A percentile compares a stretch with the other conserved stretches of the same genome.
These are phyloP conservation scores for Enteromius trimaculatus DNA, from an alignment of 2,797 vertebrate genomes.

Conservation along the genomic window DNA sequence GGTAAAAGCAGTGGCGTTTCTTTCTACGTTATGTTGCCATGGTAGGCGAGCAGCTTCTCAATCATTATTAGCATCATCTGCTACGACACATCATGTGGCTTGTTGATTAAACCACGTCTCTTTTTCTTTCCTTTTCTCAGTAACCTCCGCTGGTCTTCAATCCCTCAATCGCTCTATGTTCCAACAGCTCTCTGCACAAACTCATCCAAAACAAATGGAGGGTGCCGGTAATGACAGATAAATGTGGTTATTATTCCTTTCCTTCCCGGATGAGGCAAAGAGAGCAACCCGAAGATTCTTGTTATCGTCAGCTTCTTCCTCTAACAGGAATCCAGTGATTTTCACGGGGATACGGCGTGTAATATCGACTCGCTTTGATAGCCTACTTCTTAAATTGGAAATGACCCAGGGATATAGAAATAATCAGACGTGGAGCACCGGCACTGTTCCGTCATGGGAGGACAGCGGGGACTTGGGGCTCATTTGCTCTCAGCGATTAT, in stretches of 20 bases:
- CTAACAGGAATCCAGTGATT: conserved; percentile 48
- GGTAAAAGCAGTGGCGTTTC: conserved; percentile 12
- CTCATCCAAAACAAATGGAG: conserved; percentile 56
- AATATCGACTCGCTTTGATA: conserved; percentile 45
- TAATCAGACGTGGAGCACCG: conserved; percentile 16
- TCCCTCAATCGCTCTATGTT: conserved; percentile 47
- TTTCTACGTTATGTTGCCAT: not conserved
- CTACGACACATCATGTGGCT: conserved; percentile 21
- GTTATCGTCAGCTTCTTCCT: conserved; percentile 42
- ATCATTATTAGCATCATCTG: conserved; percentile 34
- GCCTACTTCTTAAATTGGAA: conserved; percentile 42
- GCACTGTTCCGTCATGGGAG: conserved; percentile 36
- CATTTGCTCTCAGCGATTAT: conserved; percentile 45
- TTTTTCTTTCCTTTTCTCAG: conserved; percentile 16
- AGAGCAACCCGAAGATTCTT: conserved; percentile 19
- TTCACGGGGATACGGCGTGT: conserved; percentile 28
- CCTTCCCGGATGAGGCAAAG: conserved; percentile 26
- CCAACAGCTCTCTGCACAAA: conserved; percentile 40
- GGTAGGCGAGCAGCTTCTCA: not conserved
- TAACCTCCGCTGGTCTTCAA: conserved; percentile 41
- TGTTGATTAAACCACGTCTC: conserved; percentile 51
- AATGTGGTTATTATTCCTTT: conserved; percentile 56
- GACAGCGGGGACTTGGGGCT: conserved; percentile 35
- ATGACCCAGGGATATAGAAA: conserved; percentile 38
- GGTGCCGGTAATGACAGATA: conserved; percentile 51